Percentiles rank a stretch among this genome's conserved stretches.
Evolutionary conservation across 2,888 invertebrate species (phyloP).

Genomic region (Drosophila monieri): DNA sequence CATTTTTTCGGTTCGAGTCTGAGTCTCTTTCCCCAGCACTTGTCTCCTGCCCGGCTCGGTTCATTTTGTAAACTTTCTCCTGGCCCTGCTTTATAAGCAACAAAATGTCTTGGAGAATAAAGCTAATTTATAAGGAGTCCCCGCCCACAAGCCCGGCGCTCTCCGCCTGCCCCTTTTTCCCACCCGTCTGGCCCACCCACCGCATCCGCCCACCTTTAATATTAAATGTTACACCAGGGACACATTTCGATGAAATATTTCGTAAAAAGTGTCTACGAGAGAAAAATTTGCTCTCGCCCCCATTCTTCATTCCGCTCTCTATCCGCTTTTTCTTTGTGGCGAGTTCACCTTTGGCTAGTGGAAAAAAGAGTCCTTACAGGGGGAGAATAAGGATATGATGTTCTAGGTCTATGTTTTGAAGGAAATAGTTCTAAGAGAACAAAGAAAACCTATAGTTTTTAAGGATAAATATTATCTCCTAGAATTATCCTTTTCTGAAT

Average conservation of each 20-base stretch:
- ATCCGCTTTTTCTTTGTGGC: constrained; percentile 15
- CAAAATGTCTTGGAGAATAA: constrained; percentile 80
- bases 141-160: constrained; percentile 18
- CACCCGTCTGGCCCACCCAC: constrained; percentile 26
- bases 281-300: constrained; percentile 67
- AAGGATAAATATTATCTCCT: not conserved
- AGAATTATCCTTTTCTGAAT: constrained; percentile 39
- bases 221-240: constrained; percentile 84
- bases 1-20: constrained; percentile 14
- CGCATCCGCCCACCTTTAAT: constrained; percentile 74
- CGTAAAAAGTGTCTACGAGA: constrained; percentile 83
- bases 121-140: constrained; percentile 81
- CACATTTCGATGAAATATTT: constrained; percentile 85
- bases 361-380: not conserved
- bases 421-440: not conserved
- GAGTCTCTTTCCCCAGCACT: constrained; percentile 28
- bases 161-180: not conserved
- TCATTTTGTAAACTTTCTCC: constrained; percentile 72
- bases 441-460: not conserved
- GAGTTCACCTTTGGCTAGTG: constrained; percentile 13
- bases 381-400: not conserved
- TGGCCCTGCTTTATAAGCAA: constrained; percentile 64
- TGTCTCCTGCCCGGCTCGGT: constrained; percentile 43
- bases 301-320: constrained; percentile 15
- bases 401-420: not conserved